A percentile compares a stretch with the other conserved stretches of the same genome.
These are phyloP conservation scores for Eristalis arbustorum DNA, from an alignment of 2,888 invertebrate genomes.

Conservation along the genomic window DNA sequence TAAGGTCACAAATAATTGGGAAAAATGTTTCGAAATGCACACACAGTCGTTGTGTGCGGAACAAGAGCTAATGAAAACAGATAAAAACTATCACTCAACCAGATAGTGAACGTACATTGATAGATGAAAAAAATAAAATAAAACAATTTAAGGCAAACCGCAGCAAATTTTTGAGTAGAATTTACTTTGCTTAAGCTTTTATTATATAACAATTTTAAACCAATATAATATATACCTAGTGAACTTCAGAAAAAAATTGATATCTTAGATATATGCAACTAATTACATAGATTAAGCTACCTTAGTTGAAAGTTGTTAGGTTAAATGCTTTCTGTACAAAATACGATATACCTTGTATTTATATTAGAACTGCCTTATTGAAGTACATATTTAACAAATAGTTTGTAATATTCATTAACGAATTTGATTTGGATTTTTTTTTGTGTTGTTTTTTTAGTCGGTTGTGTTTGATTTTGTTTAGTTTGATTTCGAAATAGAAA, in stretches of 20 bases:
- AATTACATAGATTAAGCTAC: conserved; percentile 52
- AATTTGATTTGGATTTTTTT: conserved; percentile 11
- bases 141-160: conserved; percentile 52
- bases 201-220: conserved; percentile 34
- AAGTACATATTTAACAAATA: conserved; percentile 26
- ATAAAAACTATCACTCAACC: conserved; percentile 58
- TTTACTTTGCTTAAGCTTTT: conserved; percentile 70
- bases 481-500: not conserved
- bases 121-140: conserved; percentile 26
- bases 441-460: not conserved
- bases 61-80: conserved; percentile 58
- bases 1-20: conserved; percentile 80
- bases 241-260: conserved; percentile 25
- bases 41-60: conserved; percentile 70
- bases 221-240: not conserved
- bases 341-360: conserved; percentile 19
- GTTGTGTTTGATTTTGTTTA: not conserved
- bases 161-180: conserved; percentile 58
- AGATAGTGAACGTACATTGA: not conserved
- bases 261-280: conserved; percentile 54
- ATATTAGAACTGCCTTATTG: conserved; percentile 49
- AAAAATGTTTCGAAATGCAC: conserved; percentile 78
- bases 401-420: not conserved
- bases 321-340: conserved; percentile 52
- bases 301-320: conserved; percentile 57